These are phyloP conservation scores for Drosophila subobscura DNA, from an alignment of 1,140 invertebrate species.

Conservation along the genomic window DNA sequence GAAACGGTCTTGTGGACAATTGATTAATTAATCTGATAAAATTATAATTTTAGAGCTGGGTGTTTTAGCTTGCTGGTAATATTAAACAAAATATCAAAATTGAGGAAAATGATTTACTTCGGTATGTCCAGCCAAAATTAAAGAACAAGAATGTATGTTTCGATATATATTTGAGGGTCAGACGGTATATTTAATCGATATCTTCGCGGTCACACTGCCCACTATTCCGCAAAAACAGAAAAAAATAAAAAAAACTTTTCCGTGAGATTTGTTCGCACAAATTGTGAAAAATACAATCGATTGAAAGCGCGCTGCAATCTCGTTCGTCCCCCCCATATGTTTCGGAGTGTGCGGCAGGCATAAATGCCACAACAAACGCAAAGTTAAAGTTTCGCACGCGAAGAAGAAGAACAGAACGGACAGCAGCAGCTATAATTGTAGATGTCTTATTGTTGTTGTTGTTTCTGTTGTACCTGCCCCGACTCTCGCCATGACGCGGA, in stretches of 20 bases:
- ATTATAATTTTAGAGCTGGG: no score
- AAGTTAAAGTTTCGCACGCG: slow-evolving; percentile 35
- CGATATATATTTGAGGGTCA: no score
- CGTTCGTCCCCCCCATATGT: neutral
- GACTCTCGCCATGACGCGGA: slow-evolving; percentile 12
- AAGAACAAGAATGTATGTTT: no score
- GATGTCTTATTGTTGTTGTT: slow-evolving; percentile 20
- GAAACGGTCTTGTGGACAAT: no score
- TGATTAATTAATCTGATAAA: no score
- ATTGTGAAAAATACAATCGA: slow-evolving; percentile 22
- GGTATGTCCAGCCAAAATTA: no score
- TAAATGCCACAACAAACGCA: slow-evolving; percentile 12
- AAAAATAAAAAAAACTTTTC: slow-evolving; percentile 71
- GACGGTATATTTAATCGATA: no score
- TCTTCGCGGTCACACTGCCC: neutral
- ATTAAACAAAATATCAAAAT: no score
- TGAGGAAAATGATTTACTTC: no score
- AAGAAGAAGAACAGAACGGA: slow-evolving; percentile 34
- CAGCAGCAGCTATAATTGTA: slow-evolving; percentile 41
- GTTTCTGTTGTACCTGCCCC: slow-evolving; percentile 19
- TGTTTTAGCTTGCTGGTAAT: no score
- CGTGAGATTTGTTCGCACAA: slow-evolving; percentile 55
- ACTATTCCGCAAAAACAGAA: slow-evolving; percentile 69
- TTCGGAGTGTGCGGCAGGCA: slow-evolving; percentile 4
- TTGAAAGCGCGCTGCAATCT: neutral